A percentile compares a stretch with the other conserved stretches of the same genome.
These are phyloP conservation scores for Volucella bombylans DNA, from an alignment of 2,888 invertebrate species.

Conservation along the genomic window DNA sequence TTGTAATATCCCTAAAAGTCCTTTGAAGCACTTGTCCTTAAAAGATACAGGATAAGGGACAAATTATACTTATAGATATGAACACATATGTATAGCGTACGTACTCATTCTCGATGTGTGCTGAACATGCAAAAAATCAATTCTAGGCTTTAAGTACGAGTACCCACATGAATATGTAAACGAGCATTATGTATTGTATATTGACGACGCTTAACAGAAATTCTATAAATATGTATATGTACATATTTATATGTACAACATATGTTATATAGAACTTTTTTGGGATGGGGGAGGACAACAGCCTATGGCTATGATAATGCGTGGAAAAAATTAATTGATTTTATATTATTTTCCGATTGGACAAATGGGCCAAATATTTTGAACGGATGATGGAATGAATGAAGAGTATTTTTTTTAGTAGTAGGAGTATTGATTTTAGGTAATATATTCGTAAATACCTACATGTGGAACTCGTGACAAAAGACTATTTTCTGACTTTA, in stretches of 20 bases:
- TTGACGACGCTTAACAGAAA: slow-evolving; percentile 14
- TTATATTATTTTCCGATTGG: slow-evolving; percentile 26
- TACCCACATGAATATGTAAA: slow-evolving; percentile 24
- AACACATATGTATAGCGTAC: slow-evolving; percentile 9
- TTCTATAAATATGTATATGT: slow-evolving; percentile 33
- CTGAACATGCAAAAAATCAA: slow-evolving; percentile 59
- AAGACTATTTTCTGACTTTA: slow-evolving; percentile 1
- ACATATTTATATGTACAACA: neutral
- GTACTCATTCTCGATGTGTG: slow-evolving; percentile 7
- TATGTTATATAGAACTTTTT: neutral
- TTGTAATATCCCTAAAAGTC: slow-evolving; percentile 33
- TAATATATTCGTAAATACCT: slow-evolving; percentile 17
- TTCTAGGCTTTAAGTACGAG: slow-evolving; percentile 10
- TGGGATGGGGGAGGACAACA: neutral
- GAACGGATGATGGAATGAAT: neutral
- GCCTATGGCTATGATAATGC: neutral
- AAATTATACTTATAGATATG: slow-evolving; percentile 28
- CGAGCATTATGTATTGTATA: slow-evolving; percentile 8
- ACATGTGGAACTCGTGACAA: slow-evolving; percentile 18
- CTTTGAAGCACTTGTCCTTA: slow-evolving; percentile 13
- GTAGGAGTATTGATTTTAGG: slow-evolving; percentile 36
- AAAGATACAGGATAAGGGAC: slow-evolving; percentile 11
- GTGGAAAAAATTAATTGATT: slow-evolving; percentile 47
- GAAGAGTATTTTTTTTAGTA: neutral
- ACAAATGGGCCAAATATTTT: neutral